These are phyloP conservation scores for Lynx canadensis DNA, from an alignment of 2,113 vertebrate species.

Conservation along the genomic window DNA sequence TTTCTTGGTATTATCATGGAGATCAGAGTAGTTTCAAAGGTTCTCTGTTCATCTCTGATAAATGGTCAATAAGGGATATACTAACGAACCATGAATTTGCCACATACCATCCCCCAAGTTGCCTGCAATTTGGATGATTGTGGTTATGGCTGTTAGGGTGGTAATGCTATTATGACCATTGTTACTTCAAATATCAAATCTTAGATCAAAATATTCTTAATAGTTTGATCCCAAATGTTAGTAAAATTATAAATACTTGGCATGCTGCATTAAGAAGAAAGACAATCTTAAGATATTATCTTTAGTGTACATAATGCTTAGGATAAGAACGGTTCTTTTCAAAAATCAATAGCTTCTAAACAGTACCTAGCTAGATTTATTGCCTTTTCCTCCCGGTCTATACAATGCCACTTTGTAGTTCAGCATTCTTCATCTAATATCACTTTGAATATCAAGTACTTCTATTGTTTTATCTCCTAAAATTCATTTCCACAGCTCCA, in stretches of 20 bases:
- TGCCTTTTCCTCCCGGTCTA: neutral
- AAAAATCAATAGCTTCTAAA: neutral
- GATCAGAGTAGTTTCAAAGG: neutral
- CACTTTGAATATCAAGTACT: neutral
- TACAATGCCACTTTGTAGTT: neutral
- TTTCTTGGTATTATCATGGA: neutral
- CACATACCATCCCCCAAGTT: neutral
- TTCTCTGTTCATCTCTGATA: neutral
- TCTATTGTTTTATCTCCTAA: neutral
- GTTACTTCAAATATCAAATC: neutral
- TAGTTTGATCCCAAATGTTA: neutral
- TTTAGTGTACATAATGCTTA: neutral
- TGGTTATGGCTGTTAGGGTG: rapidly evolving
- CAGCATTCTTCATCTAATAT: neutral
- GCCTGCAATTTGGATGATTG: neutral
- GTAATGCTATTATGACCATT: neutral
- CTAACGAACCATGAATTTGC: neutral
- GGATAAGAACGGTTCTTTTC: neutral
- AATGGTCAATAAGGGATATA: neutral
- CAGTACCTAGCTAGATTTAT: neutral
- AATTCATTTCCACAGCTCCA: neutral
- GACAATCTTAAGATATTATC: neutral
- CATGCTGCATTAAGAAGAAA: neutral
- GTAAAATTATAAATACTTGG: neutral
- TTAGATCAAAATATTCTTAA: neutral